Conservation (phyloP, 2,888 invertebrate genomes). For the Epinotia demarniana region DNA sequence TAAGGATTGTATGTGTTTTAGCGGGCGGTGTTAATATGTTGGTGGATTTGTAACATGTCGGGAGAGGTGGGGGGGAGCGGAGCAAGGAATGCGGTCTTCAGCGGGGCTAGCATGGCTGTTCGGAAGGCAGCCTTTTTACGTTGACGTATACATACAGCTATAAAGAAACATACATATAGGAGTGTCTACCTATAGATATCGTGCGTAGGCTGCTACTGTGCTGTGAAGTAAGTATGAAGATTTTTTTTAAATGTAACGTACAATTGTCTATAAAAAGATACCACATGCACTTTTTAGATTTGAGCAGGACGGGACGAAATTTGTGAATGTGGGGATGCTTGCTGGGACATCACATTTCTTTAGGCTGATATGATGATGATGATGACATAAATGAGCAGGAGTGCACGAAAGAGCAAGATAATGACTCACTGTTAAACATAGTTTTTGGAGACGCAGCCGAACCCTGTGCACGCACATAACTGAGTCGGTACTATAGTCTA, state of each 20-base stretch:
- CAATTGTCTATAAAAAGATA: neutral
- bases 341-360: too few species aligned
- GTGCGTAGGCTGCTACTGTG: neutral
- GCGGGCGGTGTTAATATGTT: constrained; percentile 49
- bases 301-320: too few species aligned
- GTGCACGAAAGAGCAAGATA: too few species aligned
- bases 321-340: too few species aligned
- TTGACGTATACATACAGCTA: neutral
- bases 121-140: neutral
- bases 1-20: constrained; percentile 48
- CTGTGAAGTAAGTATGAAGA: neutral
- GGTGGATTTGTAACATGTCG: constrained; percentile 61
- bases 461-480: too few species aligned
- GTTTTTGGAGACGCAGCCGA: too few species aligned
- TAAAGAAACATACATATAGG: neutral
- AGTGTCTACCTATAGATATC: neutral
- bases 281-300: too few species aligned
- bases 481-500: too few species aligned
- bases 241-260: neutral
- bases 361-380: too few species aligned
- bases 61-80: constrained; percentile 61
- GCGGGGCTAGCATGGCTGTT: constrained; percentile 65
- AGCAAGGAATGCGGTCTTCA: constrained; percentile 79
- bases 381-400: too few species aligned
- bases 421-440: too few species aligned